A percentile compares a stretch with the other conserved stretches of the same genome.
These are phyloP conservation scores for Lochmaea capreae DNA, from an alignment of 2,888 invertebrate genomes.

Conservation along the genomic window DNA sequence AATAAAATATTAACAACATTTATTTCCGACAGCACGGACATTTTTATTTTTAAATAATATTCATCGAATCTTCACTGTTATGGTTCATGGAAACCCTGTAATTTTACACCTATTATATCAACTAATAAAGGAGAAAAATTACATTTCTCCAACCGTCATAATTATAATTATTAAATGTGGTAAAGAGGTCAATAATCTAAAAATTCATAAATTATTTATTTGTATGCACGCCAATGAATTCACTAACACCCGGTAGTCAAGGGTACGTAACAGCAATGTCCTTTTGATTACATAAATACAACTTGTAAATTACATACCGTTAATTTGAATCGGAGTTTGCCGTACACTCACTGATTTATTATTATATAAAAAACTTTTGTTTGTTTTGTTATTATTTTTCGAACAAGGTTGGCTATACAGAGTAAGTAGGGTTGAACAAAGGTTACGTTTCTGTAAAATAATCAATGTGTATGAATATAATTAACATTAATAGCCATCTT, in stretches of 20 bases:
- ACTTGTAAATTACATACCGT: conserved; percentile 14
- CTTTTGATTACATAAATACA: conserved; percentile 23
- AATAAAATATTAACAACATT: no score
- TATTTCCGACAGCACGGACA: no score
- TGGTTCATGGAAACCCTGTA: no score
- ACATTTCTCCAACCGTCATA: no score
- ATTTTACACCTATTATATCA: no score
- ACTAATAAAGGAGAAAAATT: no score
- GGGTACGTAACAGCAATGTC: conserved; percentile 13
- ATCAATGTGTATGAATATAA: neutral
- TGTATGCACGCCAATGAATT: neutral
- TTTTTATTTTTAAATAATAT: no score
- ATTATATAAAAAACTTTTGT: conserved; percentile 17
- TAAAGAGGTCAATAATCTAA: no score
- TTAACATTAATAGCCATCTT: neutral
- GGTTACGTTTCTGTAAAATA: neutral
- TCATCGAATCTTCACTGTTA: no score
- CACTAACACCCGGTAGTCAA: conserved; percentile 1
- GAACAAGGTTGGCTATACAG: conserved; percentile 17
- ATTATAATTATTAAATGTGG: no score
- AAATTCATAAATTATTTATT: no score
- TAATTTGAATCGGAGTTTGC: neutral
- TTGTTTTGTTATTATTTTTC: conserved; percentile 9
- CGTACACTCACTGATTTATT: conserved; percentile 9
- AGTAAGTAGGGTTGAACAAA: neutral